Evolutionary conservation across 2,797 vertebrate species (phyloP).

Genomic region (Anableps anableps): DNA sequence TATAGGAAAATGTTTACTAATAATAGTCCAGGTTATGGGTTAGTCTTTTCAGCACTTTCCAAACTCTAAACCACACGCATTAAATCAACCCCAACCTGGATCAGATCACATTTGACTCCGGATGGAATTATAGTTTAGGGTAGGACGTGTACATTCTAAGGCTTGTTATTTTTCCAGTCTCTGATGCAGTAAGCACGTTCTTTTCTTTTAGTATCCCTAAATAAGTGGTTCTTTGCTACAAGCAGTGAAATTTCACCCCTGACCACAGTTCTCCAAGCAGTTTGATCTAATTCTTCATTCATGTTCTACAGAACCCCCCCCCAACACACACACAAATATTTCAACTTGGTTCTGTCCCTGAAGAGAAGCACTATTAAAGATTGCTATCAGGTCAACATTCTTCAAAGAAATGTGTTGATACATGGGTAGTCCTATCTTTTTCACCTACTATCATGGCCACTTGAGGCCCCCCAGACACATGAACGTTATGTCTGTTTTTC

Average conservation of each 20-base stretch:
- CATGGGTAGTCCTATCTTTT: background rate
- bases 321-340: background rate
- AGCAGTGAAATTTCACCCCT: background rate
- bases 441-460: conserved; percentile 21
- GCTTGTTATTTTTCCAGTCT: background rate
- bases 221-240: background rate
- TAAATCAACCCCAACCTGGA: background rate
- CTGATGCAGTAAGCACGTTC: background rate
- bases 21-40: background rate
- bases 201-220: background rate
- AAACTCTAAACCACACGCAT: background rate
- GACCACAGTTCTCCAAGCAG: background rate
- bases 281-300: background rate
- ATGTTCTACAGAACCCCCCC: too few relatives aligned
- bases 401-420: background rate
- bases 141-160: background rate
- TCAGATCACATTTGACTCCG: background rate
- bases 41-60: background rate
- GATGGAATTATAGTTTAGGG: too few relatives aligned
- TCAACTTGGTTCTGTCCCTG: background rate
- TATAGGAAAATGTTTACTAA: background rate
- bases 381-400: background rate
- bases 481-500: conserved; percentile 28
- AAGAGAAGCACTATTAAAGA: background rate
- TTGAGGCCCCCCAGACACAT: conserved; percentile 17